Percentiles rank a stretch among this genome's conserved stretches.
phyloP scores from a whole-genome alignment of 2,797 vertebrate genomes.

The Botia almorhae region DNA sequence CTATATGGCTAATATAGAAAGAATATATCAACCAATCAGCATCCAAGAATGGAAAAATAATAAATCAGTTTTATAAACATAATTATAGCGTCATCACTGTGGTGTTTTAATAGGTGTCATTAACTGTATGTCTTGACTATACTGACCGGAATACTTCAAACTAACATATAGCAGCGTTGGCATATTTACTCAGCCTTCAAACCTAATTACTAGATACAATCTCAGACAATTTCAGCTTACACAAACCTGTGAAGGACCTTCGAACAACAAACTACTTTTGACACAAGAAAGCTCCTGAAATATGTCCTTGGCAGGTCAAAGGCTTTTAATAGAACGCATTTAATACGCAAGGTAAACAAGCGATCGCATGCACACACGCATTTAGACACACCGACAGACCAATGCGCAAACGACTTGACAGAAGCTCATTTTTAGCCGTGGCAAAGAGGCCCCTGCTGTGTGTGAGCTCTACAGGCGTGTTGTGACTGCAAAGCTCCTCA shows the following conservation, averaged over 20 bases:
- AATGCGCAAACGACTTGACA: conserved; percentile 43
- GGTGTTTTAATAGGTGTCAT: no score
- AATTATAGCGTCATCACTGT: no score
- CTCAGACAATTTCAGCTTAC: neutral
- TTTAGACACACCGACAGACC: neutral
- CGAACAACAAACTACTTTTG: conserved; percentile 10
- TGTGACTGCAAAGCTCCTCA: conserved; percentile 22
- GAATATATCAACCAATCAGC: no score
- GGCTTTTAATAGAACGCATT: conserved; percentile 3
- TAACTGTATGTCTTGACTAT: no score
- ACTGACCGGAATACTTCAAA: neutral
- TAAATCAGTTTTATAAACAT: no score
- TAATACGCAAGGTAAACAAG: conserved; percentile 29
- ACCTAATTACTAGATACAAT: neutral
- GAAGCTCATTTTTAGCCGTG: conserved; percentile 41
- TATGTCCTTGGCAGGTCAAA: conserved; percentile 7
- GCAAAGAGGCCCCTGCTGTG: conserved; percentile 34
- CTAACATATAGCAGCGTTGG: neutral
- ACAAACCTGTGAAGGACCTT: conserved; percentile 3
- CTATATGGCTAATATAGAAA: no score
- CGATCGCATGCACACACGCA: neutral
- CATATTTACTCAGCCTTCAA: neutral
- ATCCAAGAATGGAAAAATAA: no score
- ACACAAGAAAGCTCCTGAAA: conserved; percentile 1
- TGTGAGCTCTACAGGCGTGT: conserved; percentile 25